These are phyloP conservation scores for Istiophorus platypterus DNA, from an alignment of 2,113 vertebrate genomes.

Conservation along the genomic window DNA sequence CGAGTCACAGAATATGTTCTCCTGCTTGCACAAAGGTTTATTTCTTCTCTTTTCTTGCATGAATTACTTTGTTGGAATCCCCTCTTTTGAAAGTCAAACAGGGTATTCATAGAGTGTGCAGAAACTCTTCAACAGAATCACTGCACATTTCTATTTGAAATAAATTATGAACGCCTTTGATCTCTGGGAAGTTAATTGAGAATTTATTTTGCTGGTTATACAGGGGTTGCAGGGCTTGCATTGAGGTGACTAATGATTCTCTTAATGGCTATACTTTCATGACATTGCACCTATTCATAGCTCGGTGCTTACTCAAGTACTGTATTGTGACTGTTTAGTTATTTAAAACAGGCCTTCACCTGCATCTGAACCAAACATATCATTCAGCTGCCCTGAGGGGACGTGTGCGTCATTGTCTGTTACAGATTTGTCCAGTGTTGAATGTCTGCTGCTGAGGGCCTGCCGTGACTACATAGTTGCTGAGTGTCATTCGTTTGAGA, in stretches of 20 bases:
- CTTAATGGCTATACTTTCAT: constrained; percentile 25
- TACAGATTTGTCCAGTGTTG: constrained; percentile 37
- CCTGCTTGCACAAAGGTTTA: constrained; percentile 34
- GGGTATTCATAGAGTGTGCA: constrained; percentile 53
- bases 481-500: constrained; percentile 86
- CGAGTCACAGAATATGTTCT: constrained; percentile 50
- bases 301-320: constrained; percentile 13
- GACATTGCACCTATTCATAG: constrained; percentile 8
- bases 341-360: constrained; percentile 32
- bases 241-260: constrained; percentile 18
- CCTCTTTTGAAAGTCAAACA: constrained; percentile 72
- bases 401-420: constrained; percentile 31
- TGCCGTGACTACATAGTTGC: constrained; percentile 18
- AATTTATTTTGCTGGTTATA: background rate
- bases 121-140: constrained; percentile 27
- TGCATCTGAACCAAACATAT: constrained; percentile 42
- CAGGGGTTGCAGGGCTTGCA: background rate
- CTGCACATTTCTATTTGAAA: constrained; percentile 24
- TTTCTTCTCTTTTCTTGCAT: constrained; percentile 41
- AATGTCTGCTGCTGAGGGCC: constrained; percentile 27
- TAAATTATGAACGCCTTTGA: background rate
- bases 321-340: constrained; percentile 20
- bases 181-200: constrained; percentile 2
- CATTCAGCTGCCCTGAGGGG: constrained; percentile 28
- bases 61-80: constrained; percentile 57